Evolutionary conservation across 2,113 vertebrate genomes (phyloP).

Genomic region (Notechis scutatus): DNA sequence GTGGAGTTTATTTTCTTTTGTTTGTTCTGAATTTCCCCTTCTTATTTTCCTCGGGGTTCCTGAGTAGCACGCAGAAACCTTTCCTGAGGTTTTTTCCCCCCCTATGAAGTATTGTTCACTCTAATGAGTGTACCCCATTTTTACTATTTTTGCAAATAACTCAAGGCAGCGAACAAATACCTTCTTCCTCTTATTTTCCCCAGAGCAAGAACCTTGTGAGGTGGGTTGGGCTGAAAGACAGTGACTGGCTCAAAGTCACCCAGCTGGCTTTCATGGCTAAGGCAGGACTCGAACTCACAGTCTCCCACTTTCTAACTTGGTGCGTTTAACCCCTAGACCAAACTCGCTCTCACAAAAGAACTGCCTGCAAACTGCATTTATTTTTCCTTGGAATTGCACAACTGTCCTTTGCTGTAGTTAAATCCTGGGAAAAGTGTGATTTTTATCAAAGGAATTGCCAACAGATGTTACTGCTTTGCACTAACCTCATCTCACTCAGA

Average conservation of each 20-base stretch:
- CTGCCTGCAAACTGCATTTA: neutral
- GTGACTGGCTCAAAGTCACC: neutral
- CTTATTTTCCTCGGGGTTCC: neutral
- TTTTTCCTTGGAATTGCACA: neutral
- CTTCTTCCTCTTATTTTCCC: neutral
- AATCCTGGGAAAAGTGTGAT: neutral
- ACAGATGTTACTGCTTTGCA: neutral
- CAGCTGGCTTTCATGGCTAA: neutral
- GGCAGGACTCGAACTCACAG: neutral
- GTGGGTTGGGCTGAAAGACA: neutral
- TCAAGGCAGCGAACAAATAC: neutral
- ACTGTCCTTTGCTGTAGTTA: neutral
- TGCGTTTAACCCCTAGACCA: neutral
- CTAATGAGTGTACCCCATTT: neutral
- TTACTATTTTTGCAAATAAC: neutral
- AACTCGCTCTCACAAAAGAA: neutral
- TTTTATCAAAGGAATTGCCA: neutral
- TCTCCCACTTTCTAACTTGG: neutral
- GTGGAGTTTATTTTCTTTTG: neutral
- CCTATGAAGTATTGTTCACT: neutral
- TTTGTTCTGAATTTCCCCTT: neutral
- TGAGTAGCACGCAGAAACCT: neutral
- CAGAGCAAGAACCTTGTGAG: neutral
- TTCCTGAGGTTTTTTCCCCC: neutral
- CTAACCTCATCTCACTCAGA: neutral